Evolutionary conservation across 1,140 invertebrate genomes (phyloP), one percentile per base, ranked within the genome.

Genomic region (Magallana gigas): DNA sequence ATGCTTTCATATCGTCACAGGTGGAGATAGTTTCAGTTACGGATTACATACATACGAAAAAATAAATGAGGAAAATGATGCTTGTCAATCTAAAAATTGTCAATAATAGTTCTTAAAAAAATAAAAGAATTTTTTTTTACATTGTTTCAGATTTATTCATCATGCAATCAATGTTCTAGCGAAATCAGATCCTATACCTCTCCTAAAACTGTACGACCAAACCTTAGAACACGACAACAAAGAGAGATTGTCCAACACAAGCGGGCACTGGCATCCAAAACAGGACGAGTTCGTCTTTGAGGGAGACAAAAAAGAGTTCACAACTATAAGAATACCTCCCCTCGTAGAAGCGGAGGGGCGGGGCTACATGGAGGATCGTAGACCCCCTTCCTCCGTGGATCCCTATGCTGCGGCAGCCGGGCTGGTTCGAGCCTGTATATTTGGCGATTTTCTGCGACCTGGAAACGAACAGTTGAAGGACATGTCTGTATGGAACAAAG

Each of bases 341-440:
- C 92, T 94, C 36, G 94, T 95, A 2, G 97, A 97, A 2, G 97
- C 98, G 90, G 97, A 97, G 1, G 97, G 97, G 92, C 97, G 97
- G 93, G 98, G 98, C 7, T 99, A 98, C 93, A 94, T 99, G 87
- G 98, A 99, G 94, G 98, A 99, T 94, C 96, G 98, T 85, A 96
- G 98, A 93, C 98, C 98, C 11, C 96, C 98, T 5, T 98, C 98
- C 87, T 99, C 99, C 95, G 98, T 97, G 93, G 98, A 99, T 95
- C 98, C 98, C 0, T 98, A 99, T 95, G 94, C 88, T 8, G 94
- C 94, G 6, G 92, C 92, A 3, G 92, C 93, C 82, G 90, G 90
- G 16, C 56, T 94, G 8, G 90, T 92, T 48, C 84, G 92, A n/a
- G 82, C 87, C 6, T 87, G 87, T 60, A 83, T 91, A 58, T 83